Conservation (phyloP, 2,113 vertebrate species). For the Potamarius usumacintae region DNA sequence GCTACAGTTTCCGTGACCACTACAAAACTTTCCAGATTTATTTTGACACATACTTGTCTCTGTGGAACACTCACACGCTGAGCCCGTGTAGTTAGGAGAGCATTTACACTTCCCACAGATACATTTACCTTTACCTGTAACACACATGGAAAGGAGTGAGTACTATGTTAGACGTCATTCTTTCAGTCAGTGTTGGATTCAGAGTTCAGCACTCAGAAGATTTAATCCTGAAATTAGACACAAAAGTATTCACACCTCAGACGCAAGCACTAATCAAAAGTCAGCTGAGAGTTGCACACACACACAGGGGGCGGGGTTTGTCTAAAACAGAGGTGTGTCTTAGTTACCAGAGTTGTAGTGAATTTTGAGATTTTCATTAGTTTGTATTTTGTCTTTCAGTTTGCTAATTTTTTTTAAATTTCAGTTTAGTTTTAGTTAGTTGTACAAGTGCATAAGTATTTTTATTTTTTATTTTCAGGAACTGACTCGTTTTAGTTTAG, state of each 20-base stretch:
- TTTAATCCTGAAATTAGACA: too few species aligned
- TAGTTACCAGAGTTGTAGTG: not conserved
- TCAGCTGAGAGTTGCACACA: not conserved
- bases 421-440: too few species aligned
- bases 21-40: slow-evolving; percentile 56
- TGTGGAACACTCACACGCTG: slow-evolving; percentile 68
- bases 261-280: not conserved
- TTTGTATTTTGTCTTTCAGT: too few species aligned
- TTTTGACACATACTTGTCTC: slow-evolving; percentile 54
- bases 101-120: slow-evolving; percentile 70
- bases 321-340: not conserved
- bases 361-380: too few species aligned
- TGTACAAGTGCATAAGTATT: too few species aligned
- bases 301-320: not conserved
- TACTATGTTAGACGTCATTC: not conserved
- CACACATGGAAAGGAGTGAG: not conserved
- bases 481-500: too few species aligned
- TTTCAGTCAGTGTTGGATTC: not conserved
- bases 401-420: too few species aligned
- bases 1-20: slow-evolving; percentile 63
- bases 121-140: slow-evolving; percentile 69
- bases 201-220: not conserved
- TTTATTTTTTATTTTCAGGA: too few species aligned
- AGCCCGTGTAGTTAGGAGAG: slow-evolving; percentile 57
- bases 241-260: not conserved